A percentile compares a stretch with the other conserved stretches of the same genome.
These are phyloP conservation scores for Eulemur rubriventer DNA, from an alignment of 2,797 vertebrate species.

Conservation along the genomic window DNA sequence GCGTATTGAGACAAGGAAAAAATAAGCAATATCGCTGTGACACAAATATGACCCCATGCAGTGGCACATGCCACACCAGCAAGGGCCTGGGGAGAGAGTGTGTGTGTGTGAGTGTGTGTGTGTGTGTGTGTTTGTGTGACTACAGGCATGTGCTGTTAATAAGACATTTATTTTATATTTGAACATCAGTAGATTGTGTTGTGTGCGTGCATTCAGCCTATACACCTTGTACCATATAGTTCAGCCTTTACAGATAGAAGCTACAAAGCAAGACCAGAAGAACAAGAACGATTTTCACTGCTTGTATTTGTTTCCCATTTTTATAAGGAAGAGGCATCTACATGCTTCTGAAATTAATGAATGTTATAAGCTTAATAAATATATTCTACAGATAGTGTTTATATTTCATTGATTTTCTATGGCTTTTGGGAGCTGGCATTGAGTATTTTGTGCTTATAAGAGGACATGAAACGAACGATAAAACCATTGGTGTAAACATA, in stretches of 20 bases:
- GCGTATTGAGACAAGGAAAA: neutral
- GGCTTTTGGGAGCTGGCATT: neutral
- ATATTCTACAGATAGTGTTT: neutral
- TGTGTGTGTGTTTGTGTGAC: neutral
- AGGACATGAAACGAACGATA: neutral
- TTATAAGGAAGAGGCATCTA: neutral
- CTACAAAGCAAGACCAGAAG: neutral
- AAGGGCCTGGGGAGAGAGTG: neutral
- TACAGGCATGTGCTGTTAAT: neutral
- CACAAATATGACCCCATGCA: neutral
- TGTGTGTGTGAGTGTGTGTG: no score
- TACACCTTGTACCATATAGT: neutral
- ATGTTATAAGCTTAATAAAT: slow-evolving; percentile 22
- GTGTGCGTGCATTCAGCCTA: neutral
- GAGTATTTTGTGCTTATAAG: neutral
- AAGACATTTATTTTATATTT: neutral
- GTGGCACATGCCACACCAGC: neutral
- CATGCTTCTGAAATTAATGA: neutral
- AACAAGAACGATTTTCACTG: neutral
- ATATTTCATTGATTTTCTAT: slow-evolving; percentile 31
- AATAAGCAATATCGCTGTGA: neutral
- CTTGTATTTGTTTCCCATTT: neutral
- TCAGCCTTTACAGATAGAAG: neutral
- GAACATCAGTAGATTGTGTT: neutral
- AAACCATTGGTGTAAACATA: neutral